Percentiles rank a stretch among this genome's conserved stretches.
Evolutionary conservation across 53 echinoderm and acorn worm genomes (phyloP).

Genomic region (Henricia sp.): DNA sequence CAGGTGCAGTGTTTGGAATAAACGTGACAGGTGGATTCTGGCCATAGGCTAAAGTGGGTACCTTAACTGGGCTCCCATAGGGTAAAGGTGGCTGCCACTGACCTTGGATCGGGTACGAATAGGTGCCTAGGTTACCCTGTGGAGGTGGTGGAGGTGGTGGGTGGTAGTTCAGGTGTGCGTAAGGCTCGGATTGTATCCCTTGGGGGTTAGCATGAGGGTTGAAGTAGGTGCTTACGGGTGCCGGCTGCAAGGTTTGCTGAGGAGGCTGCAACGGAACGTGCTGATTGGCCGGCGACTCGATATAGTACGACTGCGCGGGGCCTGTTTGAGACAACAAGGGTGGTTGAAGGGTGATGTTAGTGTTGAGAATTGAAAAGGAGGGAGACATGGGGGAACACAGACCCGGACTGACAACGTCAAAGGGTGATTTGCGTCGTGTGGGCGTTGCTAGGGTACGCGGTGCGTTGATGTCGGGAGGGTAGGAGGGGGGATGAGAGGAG

Average conservation of each 20-base stretch:
- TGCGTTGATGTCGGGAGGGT: slow-evolving; percentile 20
- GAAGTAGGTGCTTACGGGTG: slow-evolving; percentile 55
- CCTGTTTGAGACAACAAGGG: slow-evolving; percentile 57
- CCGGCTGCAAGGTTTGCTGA: slow-evolving; percentile 20
- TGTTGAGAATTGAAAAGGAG: slow-evolving; percentile 38
- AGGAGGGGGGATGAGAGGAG: slow-evolving; percentile 35
- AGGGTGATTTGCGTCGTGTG: slow-evolving; percentile 50
- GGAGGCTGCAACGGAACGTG: slow-evolving; percentile 20
- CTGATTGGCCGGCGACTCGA: slow-evolving; percentile 43
- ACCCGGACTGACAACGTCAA: slow-evolving; percentile 48
- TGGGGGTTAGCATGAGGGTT: slow-evolving; percentile 57
- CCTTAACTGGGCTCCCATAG: slow-evolving; percentile 68
- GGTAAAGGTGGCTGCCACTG: slow-evolving; percentile 60
- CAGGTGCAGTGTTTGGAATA: slow-evolving; percentile 61
- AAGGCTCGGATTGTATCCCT: slow-evolving; percentile 57
- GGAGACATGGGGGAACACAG: slow-evolving; percentile 66
- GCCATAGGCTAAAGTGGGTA: slow-evolving; percentile 61
- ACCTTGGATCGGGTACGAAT: slow-evolving; percentile 66
- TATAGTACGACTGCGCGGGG: slow-evolving; percentile 49
- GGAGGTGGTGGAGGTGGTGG: slow-evolving; percentile 36
- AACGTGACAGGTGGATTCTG: slow-evolving; percentile 64
- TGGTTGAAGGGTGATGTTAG: slow-evolving; percentile 42
- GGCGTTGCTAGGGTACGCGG: slow-evolving; percentile 29
- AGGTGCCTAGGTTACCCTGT: slow-evolving; percentile 37
- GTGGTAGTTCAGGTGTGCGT: slow-evolving; percentile 62